phyloP scores from a whole-genome alignment of 2,113 vertebrate species.

The Pteruthius melanotis region DNA sequence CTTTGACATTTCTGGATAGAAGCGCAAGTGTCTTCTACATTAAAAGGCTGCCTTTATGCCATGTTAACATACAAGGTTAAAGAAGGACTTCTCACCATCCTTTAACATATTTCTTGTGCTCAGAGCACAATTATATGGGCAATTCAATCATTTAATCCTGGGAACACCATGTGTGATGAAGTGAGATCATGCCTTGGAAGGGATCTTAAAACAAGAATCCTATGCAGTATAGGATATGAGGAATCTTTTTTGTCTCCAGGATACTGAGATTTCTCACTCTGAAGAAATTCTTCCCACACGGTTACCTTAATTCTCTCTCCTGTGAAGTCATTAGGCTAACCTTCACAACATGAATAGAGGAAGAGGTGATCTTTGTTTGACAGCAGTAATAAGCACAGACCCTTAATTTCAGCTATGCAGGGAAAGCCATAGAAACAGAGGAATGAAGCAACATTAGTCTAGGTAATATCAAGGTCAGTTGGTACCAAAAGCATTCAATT shows the following conservation, averaged over 20 bases:
- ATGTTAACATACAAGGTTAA: not conserved
- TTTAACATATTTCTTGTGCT: not conserved
- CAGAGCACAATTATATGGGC: not conserved
- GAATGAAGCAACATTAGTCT: not conserved
- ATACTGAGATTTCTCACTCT: not conserved
- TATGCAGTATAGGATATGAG: not conserved
- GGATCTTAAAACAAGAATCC: not conserved
- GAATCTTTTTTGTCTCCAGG: not conserved
- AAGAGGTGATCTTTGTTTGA: not conserved
- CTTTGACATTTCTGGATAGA: not conserved
- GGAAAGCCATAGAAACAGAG: not conserved
- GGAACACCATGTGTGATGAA: not conserved
- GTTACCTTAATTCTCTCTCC: not conserved
- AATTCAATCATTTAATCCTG: conserved; percentile 13
- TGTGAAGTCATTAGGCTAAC: not conserved
- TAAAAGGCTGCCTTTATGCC: not conserved
- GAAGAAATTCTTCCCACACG: not conserved
- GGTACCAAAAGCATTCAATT: not conserved
- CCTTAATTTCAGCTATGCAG: not conserved
- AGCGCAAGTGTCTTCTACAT: not conserved
- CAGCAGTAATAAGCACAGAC: not conserved
- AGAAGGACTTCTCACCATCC: not conserved
- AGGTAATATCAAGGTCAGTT: not conserved
- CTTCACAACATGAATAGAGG: not conserved
- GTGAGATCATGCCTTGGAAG: not conserved